These are phyloP conservation scores for Furcifer pardalis DNA, from an alignment of 2,797 vertebrate genomes.

Conservation along the genomic window DNA sequence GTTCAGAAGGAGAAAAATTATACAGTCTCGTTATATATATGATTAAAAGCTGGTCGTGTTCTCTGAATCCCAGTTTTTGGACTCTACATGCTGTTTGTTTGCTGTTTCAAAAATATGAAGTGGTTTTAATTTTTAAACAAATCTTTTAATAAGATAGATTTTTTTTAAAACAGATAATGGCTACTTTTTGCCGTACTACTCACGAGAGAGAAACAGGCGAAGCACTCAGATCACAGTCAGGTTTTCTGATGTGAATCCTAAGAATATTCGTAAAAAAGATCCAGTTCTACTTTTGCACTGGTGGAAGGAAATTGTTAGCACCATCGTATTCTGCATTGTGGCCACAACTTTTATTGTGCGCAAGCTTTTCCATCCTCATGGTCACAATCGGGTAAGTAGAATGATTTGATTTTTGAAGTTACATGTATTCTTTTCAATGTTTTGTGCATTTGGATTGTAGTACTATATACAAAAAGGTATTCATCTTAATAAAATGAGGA, in stretches of 20 bases:
- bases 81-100: background rate
- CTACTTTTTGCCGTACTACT: conserved; percentile 91
- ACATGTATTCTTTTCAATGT: background rate
- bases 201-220: conserved; percentile 86
- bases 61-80: background rate
- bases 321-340: conserved; percentile 92
- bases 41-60: background rate
- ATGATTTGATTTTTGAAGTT: background rate
- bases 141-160: background rate
- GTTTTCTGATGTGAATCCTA: conserved; percentile 72
- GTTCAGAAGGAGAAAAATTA: background rate
- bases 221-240: conserved; percentile 87
- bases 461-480: too few species aligned
- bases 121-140: background rate
- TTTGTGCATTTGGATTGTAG: background rate
- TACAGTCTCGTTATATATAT: background rate
- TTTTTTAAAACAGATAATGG: conserved; percentile 86
- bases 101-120: background rate
- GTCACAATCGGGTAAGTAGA: conserved; percentile 78
- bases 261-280: conserved; percentile 87
- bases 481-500: conserved; percentile 32
- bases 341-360: conserved; percentile 94
- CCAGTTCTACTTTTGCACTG: conserved; percentile 93
- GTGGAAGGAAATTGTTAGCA: conserved; percentile 97
- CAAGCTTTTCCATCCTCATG: conserved; percentile 92